A percentile compares a stretch with the other conserved stretches of the same genome.
Conservation (phyloP, 2,888 invertebrate genomes). For the Plagodis pulveraria region DNA sequence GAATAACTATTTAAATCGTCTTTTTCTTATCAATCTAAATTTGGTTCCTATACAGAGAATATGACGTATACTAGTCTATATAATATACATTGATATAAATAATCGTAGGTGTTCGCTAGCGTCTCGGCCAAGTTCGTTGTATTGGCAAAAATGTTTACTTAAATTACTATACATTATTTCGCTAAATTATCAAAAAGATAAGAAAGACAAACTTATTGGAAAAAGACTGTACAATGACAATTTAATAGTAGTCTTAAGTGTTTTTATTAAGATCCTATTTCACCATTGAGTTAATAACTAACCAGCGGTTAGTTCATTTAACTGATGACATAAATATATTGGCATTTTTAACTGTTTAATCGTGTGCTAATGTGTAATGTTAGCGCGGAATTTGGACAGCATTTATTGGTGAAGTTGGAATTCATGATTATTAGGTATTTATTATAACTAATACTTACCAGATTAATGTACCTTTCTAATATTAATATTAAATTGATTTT, state of each 20-base stretch:
- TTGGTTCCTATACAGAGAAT: constrained; percentile 5
- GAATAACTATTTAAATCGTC: constrained; percentile 37
- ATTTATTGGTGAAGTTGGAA: constrained; percentile 17
- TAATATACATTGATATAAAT: constrained; percentile 8
- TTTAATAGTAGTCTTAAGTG: constrained; percentile 29
- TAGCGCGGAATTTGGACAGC: constrained; percentile 21
- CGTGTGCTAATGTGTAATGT: constrained; percentile 19
- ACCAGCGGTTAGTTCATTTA: constrained; percentile 20
- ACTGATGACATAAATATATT: constrained; percentile 17
- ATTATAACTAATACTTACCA: not conserved
- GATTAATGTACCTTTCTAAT: constrained; percentile 10
- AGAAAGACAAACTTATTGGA: constrained; percentile 58
- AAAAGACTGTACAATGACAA: constrained; percentile 71
- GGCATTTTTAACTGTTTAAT: constrained; percentile 14
- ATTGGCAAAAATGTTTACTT: not conserved
- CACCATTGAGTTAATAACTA: constrained; percentile 22
- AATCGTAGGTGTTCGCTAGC: not conserved
- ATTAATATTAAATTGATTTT: not conserved
- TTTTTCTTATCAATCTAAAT: constrained; percentile 46
- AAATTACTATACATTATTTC: constrained; percentile 4
- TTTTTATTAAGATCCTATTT: constrained; percentile 23
- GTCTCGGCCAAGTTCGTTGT: not conserved
- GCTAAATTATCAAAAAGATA: constrained; percentile 11
- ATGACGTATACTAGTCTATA: constrained; percentile 9
- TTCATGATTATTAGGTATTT: not conserved